Percentiles rank a stretch among this genome's conserved stretches.
phyloP scores from a whole-genome alignment of 2,797 vertebrate genomes.

The Lerista edwardsae region DNA sequence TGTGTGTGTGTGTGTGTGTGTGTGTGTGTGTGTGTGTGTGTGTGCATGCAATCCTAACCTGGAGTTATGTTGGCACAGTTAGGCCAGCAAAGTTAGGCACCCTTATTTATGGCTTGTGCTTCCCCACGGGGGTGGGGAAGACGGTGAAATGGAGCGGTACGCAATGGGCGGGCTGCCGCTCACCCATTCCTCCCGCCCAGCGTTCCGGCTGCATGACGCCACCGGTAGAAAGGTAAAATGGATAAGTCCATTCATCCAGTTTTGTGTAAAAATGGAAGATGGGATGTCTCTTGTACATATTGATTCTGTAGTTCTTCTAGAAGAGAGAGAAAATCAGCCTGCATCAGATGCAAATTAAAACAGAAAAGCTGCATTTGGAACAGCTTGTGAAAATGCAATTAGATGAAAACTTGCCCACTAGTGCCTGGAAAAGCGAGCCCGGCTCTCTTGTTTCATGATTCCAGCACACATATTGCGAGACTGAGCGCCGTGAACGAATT shows the following conservation, averaged over 20 bases:
- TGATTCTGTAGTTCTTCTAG: not conserved
- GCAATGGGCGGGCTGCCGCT: too few relatives aligned
- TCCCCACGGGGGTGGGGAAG: too few relatives aligned
- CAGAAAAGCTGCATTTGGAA: not conserved
- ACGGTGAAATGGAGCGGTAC: too few relatives aligned
- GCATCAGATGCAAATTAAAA: not conserved
- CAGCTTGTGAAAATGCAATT: not conserved
- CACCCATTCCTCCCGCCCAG: too few relatives aligned
- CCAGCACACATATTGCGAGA: not conserved
- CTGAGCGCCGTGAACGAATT: slow-evolving; percentile 2
- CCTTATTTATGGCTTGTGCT: too few relatives aligned
- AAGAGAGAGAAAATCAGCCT: not conserved
- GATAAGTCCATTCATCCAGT: not conserved
- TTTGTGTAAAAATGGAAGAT: not conserved
- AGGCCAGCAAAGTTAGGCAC: too few relatives aligned
- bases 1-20: too few relatives aligned
- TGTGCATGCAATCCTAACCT: too few relatives aligned
- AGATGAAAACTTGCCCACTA: not conserved
- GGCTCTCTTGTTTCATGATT: not conserved
- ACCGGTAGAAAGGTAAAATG: too few relatives aligned
- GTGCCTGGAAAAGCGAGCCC: not conserved
- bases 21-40: too few relatives aligned
- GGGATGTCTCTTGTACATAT: not conserved
- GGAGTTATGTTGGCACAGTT: too few relatives aligned
- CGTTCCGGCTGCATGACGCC: too few relatives aligned